phyloP scores from a whole-genome alignment of 2,797 vertebrate genomes.

The Mus minutoides region DNA sequence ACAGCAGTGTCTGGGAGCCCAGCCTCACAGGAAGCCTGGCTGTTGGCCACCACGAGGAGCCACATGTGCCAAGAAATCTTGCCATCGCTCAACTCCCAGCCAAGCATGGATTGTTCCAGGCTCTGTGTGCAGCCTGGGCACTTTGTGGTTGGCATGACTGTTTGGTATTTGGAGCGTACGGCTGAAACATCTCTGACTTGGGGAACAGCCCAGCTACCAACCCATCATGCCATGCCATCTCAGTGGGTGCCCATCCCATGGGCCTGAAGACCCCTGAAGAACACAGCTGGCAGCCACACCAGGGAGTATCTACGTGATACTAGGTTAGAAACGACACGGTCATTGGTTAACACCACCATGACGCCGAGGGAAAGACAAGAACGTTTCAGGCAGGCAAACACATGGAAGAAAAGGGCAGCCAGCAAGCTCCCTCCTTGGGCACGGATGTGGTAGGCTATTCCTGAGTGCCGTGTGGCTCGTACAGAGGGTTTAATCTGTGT shows the following conservation, averaged over 20 bases:
- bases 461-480: rapidly evolving
- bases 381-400: rapidly evolving
- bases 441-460: rapidly evolving
- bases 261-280: not conserved
- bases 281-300: rapidly evolving
- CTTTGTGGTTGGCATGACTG: not conserved
- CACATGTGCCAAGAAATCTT: not conserved
- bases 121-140: not conserved
- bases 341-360: rapidly evolving
- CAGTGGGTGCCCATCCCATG: not conserved
- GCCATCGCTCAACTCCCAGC: constrained; percentile 1
- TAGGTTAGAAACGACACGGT: rapidly evolving
- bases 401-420: not conserved
- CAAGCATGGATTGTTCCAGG: rapidly evolving
- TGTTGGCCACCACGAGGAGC: not conserved
- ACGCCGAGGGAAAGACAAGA: rapidly evolving
- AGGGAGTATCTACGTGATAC: rapidly evolving
- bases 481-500: not conserved
- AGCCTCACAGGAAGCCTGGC: not conserved
- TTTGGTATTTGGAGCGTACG: not conserved
- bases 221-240: not conserved
- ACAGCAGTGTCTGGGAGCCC: not conserved
- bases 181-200: not conserved
- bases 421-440: not conserved
- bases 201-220: not conserved